These are phyloP conservation scores for Cacoxenus indagator DNA, from an alignment of 2,888 invertebrate genomes.

Conservation along the genomic window DNA sequence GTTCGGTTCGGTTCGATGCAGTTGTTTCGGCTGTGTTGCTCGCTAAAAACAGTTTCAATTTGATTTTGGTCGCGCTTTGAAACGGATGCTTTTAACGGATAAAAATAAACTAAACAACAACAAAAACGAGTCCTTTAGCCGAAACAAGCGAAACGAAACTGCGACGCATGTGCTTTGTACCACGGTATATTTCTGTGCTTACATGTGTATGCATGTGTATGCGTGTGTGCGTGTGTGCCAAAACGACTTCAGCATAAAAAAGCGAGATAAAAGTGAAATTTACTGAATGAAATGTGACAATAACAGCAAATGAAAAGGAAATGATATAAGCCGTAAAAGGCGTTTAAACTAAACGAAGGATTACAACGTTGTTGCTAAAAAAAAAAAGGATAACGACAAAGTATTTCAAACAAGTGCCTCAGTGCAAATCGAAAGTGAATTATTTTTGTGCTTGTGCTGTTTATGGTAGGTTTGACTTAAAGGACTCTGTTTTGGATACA, in stretches of 20 bases:
- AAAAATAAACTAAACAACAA: neutral
- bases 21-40: neutral
- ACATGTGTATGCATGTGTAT: conserved; percentile 20
- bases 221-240: conserved; percentile 27
- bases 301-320: conserved; percentile 33
- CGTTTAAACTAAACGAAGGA: too few species aligned
- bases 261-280: conserved; percentile 60
- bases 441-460: conserved; percentile 36
- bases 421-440: neutral
- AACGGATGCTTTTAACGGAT: conserved; percentile 60
- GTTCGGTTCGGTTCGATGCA: neutral
- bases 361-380: neutral
- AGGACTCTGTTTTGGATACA: too few species aligned
- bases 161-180: too few species aligned
- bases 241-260: conserved; percentile 21
- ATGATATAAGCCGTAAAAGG: conserved; percentile 27
- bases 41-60: conserved; percentile 56
- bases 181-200: neutral
- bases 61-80: conserved; percentile 59
- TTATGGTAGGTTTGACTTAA: conserved; percentile 57
- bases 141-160: too few species aligned
- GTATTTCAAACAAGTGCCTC: conserved; percentile 35
- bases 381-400: neutral
- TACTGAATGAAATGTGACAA: conserved; percentile 54
- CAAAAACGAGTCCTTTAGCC: neutral